Base-by-base conservation (phyloP, 2,888 invertebrate species). In the Schrankia costaestrigalis region DNA sequence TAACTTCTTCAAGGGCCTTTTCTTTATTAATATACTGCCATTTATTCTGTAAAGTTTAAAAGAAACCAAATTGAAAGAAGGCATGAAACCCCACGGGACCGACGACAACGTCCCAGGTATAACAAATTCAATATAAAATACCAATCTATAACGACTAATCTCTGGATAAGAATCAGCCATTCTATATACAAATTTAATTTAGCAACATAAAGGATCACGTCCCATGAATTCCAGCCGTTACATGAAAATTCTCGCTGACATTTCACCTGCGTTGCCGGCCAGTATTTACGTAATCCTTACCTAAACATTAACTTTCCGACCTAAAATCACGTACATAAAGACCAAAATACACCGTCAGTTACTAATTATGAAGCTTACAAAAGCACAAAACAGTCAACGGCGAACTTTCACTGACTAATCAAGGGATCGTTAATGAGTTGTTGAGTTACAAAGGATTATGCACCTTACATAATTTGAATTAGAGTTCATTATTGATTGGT, bases 331-430 rank as follows among this genome's bases (percentile, higher is more conserved):
- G 9, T 3, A 8, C 1, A 9, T 26, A 50, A 39, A 31, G 26
- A 11, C 26, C 24, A 48, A 40, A 35, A 35, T 35, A 35, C 12
- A 26, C 4, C 31, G 27, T 22, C 35, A 18, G 5, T 33, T 35
- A 43, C 42, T 56, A 56, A 56, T 56, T 52, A 56, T 28, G 27
- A 45, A 56, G 62, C 62, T 63, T 55, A 62, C 66, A 63, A 71
- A 67, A 62, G 61, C 61, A 56, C 63, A 63, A 65, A 67, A 67
- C 65, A 54, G 61, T 58, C 58, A 60, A 60, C 63, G 65, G 59
- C 58, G 61, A 55, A 54, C 51, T 64, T 63, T 63, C 63, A 59
- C 63, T 56, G 68, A 61, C 63, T 68, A 70, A 72, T 71, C 71
- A 67, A 67, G 63, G 66, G 58, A 55, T 55, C 53, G 52, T 56